Conservation (phyloP, 2,888 invertebrate genomes). For the Acrobeloides nanus region DNA sequence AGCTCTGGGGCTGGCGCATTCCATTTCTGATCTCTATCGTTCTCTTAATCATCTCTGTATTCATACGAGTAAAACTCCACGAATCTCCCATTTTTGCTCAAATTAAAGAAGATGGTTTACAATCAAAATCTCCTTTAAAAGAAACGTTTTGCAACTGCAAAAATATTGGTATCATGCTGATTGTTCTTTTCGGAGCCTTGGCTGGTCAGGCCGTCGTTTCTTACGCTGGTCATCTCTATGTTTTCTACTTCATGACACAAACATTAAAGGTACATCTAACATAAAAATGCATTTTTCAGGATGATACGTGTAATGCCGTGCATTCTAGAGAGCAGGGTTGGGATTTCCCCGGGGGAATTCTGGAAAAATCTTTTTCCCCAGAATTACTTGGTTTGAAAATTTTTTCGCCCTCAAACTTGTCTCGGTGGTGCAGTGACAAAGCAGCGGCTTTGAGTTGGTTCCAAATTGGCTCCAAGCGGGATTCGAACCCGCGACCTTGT, state of each 20-base stretch:
- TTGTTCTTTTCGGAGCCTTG: constrained; percentile 8
- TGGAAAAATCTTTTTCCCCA: too few species aligned
- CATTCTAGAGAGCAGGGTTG: too few species aligned
- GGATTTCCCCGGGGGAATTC: too few species aligned
- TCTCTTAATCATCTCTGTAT: constrained; percentile 11
- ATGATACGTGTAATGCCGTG: too few species aligned
- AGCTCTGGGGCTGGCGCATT: constrained; percentile 18
- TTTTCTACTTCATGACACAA: constrained; percentile 9
- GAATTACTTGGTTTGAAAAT: too few species aligned
- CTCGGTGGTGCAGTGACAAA: too few species aligned
- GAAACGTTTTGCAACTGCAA: constrained; percentile 6
- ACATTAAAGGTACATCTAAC: constrained; percentile 1
- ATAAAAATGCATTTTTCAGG: too few species aligned
- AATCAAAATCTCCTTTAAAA: not conserved
- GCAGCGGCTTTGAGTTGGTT: too few species aligned
- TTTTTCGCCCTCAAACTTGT: too few species aligned
- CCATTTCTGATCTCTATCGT: constrained; percentile 14
- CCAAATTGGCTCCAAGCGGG: too few species aligned
- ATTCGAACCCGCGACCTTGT: too few species aligned
- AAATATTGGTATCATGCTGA: constrained; percentile 1
- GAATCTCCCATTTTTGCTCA: constrained; percentile 8
- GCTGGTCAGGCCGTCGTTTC: constrained; percentile 11
- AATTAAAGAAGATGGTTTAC: constrained; percentile 7
- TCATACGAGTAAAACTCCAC: constrained; percentile 16
- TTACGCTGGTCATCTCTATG: constrained; percentile 9